Evolutionary conservation across 2,888 invertebrate species (phyloP).

Genomic region (Gymnosoma rotundatum): DNA sequence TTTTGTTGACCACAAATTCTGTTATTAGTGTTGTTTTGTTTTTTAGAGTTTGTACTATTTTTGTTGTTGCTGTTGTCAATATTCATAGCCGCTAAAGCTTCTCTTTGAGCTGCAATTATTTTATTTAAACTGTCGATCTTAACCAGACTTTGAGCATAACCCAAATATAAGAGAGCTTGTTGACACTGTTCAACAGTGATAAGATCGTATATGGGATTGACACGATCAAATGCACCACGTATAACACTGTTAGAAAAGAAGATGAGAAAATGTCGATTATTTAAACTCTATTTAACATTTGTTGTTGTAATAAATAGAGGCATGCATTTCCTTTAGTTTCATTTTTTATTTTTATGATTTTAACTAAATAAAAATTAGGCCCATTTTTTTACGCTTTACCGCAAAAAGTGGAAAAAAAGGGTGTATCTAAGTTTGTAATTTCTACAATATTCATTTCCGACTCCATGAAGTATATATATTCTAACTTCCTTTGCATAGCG

Average conservation of each 20-base stretch:
- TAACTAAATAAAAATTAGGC: too few relatives aligned
- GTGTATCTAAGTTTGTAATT: too few relatives aligned
- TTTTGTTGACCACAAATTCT: slow-evolving; percentile 52
- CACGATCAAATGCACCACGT: slow-evolving; percentile 82
- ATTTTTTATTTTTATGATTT: too few relatives aligned
- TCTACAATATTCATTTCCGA: too few relatives aligned
- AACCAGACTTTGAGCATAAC: slow-evolving; percentile 82
- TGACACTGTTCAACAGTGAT: slow-evolving; percentile 82
- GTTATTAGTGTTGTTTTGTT: slow-evolving; percentile 16
- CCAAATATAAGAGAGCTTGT: slow-evolving; percentile 81
- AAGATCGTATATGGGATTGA: slow-evolving; percentile 78
- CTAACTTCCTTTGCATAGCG: too few relatives aligned
- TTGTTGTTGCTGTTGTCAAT: slow-evolving; percentile 72
- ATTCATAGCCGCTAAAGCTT: slow-evolving; percentile 75
- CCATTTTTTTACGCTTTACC: too few relatives aligned
- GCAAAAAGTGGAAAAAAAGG: too few relatives aligned
- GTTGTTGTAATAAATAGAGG: too few relatives aligned
- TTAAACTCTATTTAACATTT: too few relatives aligned
- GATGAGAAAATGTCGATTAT: neutral
- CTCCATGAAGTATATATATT: too few relatives aligned
- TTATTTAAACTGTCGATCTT: slow-evolving; percentile 80
- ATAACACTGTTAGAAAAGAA: slow-evolving; percentile 77
- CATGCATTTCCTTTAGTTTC: too few relatives aligned
- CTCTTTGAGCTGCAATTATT: slow-evolving; percentile 79
- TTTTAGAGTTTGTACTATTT: slow-evolving; percentile 71